These are phyloP conservation scores for Leptobrachium ailaonicum DNA, from an alignment of 2,113 vertebrate genomes.

Conservation along the genomic window DNA sequence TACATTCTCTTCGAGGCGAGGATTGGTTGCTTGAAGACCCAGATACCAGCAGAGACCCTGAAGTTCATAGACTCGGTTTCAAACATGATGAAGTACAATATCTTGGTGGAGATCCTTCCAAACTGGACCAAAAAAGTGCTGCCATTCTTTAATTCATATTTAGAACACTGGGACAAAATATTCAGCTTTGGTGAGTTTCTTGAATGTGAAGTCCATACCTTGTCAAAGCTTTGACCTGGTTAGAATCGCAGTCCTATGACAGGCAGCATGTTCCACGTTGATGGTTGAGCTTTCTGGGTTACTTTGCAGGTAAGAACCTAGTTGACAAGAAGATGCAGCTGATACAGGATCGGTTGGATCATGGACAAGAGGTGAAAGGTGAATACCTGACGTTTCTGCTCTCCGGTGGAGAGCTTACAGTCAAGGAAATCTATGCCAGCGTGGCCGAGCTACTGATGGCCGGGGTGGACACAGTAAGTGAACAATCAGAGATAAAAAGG, in stretches of 20 bases:
- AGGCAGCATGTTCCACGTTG: not conserved
- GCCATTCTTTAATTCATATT: conserved; percentile 80
- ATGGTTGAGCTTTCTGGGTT: not conserved
- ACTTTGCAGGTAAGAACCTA: conserved; percentile 62
- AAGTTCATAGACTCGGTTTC: conserved; percentile 80
- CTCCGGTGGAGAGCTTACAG: conserved; percentile 67
- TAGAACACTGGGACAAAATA: conserved; percentile 85
- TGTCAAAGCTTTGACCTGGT: not conserved
- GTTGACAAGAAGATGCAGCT: conserved; percentile 70
- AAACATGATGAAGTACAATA: conserved; percentile 77
- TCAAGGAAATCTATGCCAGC: conserved; percentile 72
- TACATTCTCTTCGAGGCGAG: conserved; percentile 89
- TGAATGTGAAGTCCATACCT: not conserved
- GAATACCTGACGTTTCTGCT: conserved; percentile 78
- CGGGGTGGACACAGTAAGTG: conserved; percentile 76
- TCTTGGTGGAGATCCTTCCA: conserved; percentile 68
- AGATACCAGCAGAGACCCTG: conserved; percentile 78
- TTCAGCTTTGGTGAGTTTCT: conserved; percentile 79
- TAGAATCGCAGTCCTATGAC: too few species aligned
- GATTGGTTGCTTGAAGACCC: conserved; percentile 82
- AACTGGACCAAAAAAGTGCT: conserved; percentile 80
- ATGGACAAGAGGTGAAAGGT: conserved; percentile 60
- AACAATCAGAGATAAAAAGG: too few species aligned
- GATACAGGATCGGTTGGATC: conserved; percentile 60
- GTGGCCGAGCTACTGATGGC: conserved; percentile 75